phyloP scores from a whole-genome alignment of 2,113 vertebrate species.

The Dasyprocta punctata region DNA sequence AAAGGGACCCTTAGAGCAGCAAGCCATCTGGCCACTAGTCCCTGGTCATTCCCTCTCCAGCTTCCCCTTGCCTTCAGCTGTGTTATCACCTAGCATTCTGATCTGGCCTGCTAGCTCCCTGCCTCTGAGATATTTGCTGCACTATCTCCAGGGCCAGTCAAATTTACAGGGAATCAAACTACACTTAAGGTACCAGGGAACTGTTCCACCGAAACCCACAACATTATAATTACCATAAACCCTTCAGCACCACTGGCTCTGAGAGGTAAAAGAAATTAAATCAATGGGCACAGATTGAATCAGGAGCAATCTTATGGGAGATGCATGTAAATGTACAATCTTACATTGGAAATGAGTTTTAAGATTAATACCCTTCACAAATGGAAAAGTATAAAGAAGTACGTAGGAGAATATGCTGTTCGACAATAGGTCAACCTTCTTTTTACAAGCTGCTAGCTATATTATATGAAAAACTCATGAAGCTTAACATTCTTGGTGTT shows the following conservation, averaged over 20 bases:
- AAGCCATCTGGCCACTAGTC: slow-evolving; percentile 67
- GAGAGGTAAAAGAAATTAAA: slow-evolving; percentile 79
- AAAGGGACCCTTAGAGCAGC: slow-evolving; percentile 54
- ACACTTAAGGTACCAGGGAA: slow-evolving; percentile 49
- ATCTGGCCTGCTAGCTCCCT: neutral
- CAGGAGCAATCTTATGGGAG: slow-evolving; percentile 77
- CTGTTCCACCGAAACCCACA: slow-evolving; percentile 53
- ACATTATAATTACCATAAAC: slow-evolving; percentile 77
- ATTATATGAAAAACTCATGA: slow-evolving; percentile 58
- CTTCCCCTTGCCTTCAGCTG: neutral
- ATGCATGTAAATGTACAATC: slow-evolving; percentile 82
- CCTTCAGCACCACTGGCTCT: slow-evolving; percentile 75
- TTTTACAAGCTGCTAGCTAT: slow-evolving; percentile 44
- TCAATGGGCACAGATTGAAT: slow-evolving; percentile 79
- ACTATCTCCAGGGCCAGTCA: neutral
- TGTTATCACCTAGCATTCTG: neutral
- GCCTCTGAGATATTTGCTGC: neutral
- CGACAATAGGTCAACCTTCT: slow-evolving; percentile 53
- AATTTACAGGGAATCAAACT: slow-evolving; percentile 46
- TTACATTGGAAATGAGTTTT: slow-evolving; percentile 80
- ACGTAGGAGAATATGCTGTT: slow-evolving; percentile 4
- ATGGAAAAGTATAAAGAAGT: slow-evolving; percentile 68
- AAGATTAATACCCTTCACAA: slow-evolving; percentile 79
- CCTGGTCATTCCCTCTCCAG: neutral
- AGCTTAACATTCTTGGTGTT: neutral